A percentile compares a stretch with the other conserved stretches of the same genome.
Evolutionary conservation across 2,888 invertebrate genomes (phyloP).

Genomic region (Diarsia brunnea): DNA sequence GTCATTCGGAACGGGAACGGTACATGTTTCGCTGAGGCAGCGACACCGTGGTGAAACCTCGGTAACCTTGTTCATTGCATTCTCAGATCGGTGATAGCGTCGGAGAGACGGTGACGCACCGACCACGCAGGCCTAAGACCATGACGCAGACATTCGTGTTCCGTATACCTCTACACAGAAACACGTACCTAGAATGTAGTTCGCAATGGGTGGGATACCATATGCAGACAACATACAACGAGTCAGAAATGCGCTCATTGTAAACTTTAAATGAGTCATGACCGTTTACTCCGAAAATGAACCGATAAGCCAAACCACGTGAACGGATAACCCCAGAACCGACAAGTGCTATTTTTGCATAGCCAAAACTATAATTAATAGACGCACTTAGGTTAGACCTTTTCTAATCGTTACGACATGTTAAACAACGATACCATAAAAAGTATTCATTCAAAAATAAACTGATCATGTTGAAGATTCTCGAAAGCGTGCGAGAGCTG

Average conservation of each 20-base stretch:
- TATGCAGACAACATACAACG: slow-evolving; percentile 47
- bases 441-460: slow-evolving; percentile 60
- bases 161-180: slow-evolving; percentile 36
- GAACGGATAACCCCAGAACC: slow-evolving; percentile 1
- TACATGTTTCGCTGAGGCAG: slow-evolving; percentile 29
- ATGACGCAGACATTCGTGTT: slow-evolving; percentile 55
- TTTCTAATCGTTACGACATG: slow-evolving; percentile 36
- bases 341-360: background rate
- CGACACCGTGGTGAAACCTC: slow-evolving; percentile 54
- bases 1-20: slow-evolving; percentile 40
- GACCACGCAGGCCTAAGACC: slow-evolving; percentile 49
- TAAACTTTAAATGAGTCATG: slow-evolving; percentile 51
- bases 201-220: slow-evolving; percentile 50
- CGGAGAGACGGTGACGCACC: slow-evolving; percentile 56
- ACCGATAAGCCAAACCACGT: background rate
- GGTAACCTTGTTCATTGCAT: slow-evolving; percentile 62
- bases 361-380: background rate
- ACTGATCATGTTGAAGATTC: slow-evolving; percentile 66
- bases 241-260: slow-evolving; percentile 41
- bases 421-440: slow-evolving; percentile 46
- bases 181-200: slow-evolving; percentile 46
- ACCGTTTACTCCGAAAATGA: slow-evolving; percentile 22
- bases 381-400: background rate
- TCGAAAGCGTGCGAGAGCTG: slow-evolving; percentile 67
- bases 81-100: slow-evolving; percentile 58